Base-by-base conservation (phyloP, 1,140 invertebrate genomes). In the Camponotus floridanus region DNA sequence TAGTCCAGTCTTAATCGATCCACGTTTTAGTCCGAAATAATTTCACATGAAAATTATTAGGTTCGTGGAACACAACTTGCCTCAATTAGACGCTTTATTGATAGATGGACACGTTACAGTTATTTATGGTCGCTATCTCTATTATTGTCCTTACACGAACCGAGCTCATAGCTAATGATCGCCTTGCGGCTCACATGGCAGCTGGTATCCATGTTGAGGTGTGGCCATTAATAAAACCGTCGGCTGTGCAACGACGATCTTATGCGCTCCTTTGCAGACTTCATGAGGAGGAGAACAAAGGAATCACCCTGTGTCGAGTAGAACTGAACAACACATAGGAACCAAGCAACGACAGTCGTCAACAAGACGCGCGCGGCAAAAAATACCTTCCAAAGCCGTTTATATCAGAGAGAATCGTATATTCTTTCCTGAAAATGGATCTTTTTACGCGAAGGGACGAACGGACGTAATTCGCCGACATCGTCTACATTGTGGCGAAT, bases 111-210 rank as follows among this genome's bases (percentile, higher is more conserved):
- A 91, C 86, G 84, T 86, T 91, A 87, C 51, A 64, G 86, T 92
- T 92, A 91, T 92, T 93, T 93, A 91, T 87, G 65, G 83, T 57
- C 70, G 89, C 90, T 90, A 91, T 92, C 90, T 91, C 89, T 92
- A 92, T 93, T 91, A 92, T 93, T 93, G 91, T 92, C 90, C 80
- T 88, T 89, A 68, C 71, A 85, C 59, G 79, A 90, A 76, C 62
- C 81, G 57, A 88, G 62, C 48, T 70, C 45, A 36, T 31, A 26
- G 36, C 76, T 90, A 90, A 90, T 81, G 88, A 89, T 90, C 68
- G 57, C 42, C 86, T 85, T 81, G 79, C 62, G 85, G 85, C 73
- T 90, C 74, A 70, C 62, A 39, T 87, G 80, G 88, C 88, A 90
- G 88, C 85, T 90, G 86, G 76, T 87, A 68, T 85, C 76, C 64